phyloP scores from a whole-genome alignment of 2,113 vertebrate genomes.

The Pelmatolapia mariae region DNA sequence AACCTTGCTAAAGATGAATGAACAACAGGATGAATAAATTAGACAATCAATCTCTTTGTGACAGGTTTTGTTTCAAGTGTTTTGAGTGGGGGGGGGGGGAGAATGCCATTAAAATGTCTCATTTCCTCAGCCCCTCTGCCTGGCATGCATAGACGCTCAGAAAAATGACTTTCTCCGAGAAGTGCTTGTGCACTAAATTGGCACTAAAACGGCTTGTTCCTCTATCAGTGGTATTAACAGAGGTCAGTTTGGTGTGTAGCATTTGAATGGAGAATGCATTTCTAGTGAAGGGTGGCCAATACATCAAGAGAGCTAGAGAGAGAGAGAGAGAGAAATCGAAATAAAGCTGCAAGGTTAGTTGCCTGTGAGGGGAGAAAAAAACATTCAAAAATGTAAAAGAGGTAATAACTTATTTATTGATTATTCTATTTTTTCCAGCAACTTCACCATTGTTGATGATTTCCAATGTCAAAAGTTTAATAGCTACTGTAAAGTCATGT shows the following conservation, averaged over 20 bases:
- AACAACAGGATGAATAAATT: neutral
- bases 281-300: neutral
- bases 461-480: neutral
- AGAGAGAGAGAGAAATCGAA: neutral
- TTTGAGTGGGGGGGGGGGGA: neutral
- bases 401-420: neutral
- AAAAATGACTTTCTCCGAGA: neutral
- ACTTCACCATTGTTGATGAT: neutral
- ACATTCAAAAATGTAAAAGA: neutral
- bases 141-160: neutral
- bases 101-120: neutral
- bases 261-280: neutral
- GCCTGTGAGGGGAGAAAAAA: neutral
- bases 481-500: neutral
- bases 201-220: neutral
- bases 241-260: constrained; percentile 12
- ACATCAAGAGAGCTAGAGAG: neutral
- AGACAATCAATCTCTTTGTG: neutral
- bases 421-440: neutral
- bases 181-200: neutral
- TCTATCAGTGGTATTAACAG: constrained; percentile 13
- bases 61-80: neutral
- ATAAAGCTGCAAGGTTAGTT: neutral
- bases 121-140: neutral
- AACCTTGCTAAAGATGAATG: neutral